phyloP scores from a whole-genome alignment of 2,888 invertebrate species.

The Eurytoma californica region DNA sequence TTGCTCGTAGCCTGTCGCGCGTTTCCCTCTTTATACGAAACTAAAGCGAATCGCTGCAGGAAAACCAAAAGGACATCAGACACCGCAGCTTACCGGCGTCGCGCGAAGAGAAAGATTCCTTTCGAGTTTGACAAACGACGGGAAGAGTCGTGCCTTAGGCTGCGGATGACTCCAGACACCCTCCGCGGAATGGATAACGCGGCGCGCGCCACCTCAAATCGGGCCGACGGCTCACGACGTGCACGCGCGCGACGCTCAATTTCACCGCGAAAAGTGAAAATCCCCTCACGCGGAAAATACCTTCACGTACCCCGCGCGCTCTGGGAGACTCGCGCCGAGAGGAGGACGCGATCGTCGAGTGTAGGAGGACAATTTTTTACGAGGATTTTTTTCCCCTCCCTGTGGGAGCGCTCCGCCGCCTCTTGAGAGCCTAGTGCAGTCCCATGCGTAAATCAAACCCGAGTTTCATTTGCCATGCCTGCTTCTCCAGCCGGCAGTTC shows the following conservation, averaged over 20 bases:
- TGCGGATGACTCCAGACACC: background rate
- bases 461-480: constrained; percentile 59
- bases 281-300: constrained; percentile 19
- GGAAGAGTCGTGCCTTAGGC: background rate
- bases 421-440: constrained; percentile 47
- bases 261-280: constrained; percentile 35
- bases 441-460: constrained; percentile 63
- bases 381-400: background rate
- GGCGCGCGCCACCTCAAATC: background rate
- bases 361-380: constrained; percentile 19
- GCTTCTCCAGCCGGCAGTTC: too few species aligned
- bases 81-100: background rate
- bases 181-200: constrained; percentile 12
- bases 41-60: constrained; percentile 45
- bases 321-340: background rate
- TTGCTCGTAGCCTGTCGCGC: constrained; percentile 38
- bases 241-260: background rate
- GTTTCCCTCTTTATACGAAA: constrained; percentile 24
- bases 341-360: background rate
- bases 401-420: background rate
- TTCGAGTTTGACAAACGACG: constrained; percentile 65
- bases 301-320: background rate
- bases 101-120: constrained; percentile 55
- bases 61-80: background rate
- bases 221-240: background rate